phyloP scores from a whole-genome alignment of 2,113 vertebrate genomes.

The Mus pahari region DNA sequence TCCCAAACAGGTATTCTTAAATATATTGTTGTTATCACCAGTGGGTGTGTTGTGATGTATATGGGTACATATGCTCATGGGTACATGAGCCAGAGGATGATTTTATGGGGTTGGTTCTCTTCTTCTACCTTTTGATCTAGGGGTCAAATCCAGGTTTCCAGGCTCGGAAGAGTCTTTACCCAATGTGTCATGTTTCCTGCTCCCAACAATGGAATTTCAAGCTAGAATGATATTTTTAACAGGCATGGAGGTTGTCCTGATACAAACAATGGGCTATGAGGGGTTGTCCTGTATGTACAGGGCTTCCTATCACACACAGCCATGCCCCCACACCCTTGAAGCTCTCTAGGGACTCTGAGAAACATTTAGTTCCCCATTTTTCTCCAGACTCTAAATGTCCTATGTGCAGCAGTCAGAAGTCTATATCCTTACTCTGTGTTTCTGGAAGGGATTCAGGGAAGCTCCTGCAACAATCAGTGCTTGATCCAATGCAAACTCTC shows the following conservation, averaged over 20 bases:
- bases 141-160: neutral
- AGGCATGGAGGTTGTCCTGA: rapidly evolving
- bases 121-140: neutral
- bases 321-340: neutral
- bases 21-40: neutral
- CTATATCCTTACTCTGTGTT: neutral
- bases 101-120: neutral
- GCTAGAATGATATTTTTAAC: neutral
- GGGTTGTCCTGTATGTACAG: neutral
- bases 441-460: neutral
- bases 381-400: too few relatives aligned
- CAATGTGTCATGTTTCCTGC: neutral
- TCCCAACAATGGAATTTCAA: neutral
- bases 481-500: neutral
- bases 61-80: neutral
- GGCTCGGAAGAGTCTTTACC: neutral
- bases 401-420: neutral
- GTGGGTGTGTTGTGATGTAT: neutral
- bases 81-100: neutral
- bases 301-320: rapidly evolving
- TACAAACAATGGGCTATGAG: neutral
- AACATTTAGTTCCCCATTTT: neutral
- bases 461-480: neutral
- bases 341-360: neutral
- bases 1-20: neutral